Evolutionary conservation across 1,140 invertebrate species (phyloP), one percentile per base, ranked within the genome.

Genomic region (Bicyclus anynana): DNA sequence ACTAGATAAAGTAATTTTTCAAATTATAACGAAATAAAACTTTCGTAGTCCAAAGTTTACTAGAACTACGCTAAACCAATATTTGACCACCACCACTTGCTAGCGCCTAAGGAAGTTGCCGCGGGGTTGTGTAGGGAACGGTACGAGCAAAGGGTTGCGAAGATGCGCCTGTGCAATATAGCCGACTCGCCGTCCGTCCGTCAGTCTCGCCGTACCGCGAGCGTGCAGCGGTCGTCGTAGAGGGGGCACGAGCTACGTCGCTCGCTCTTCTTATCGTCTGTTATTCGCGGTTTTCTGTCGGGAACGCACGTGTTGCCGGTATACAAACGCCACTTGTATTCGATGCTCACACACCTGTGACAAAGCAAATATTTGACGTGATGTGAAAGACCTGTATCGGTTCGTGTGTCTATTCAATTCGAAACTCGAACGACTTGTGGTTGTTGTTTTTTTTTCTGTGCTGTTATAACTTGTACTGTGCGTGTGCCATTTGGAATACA

Each of bases 371-470:
- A 74, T 80, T 78, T 79, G 62, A 70, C 74, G 83, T 82, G 80
- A 78, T 80, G 78, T 86, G 83, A 80, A 75, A 76, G 71, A 83
- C 74, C 80, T 74, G 51, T 67, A 67, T 76, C 75, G 72, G 75
- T 77, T 79, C n/a, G 42, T 69, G 74, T 80, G 73, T 70, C 49
- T 1, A 54, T 40, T 59, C 42, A 62, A 64, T 67, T 60, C 54
- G 50, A 74, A 71, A 74, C 66, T 71, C 50, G 58, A 68, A 67
- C 66, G 66, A 59, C 47, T 49, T 62, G 65, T 68, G 59, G 14
- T 63, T 61, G 57, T 62, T 70, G 59, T 38, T 62, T 62, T 44
- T 44, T 44, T 20, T 20, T 10, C 7, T 73, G 66, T 78, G 75
- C 58, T 80, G 74, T 29, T 59, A 44, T 44, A 68, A 68, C 62